Conservation (phyloP, 2,113 vertebrate species). For the Cyphomyrus plagiostoma region DNA sequence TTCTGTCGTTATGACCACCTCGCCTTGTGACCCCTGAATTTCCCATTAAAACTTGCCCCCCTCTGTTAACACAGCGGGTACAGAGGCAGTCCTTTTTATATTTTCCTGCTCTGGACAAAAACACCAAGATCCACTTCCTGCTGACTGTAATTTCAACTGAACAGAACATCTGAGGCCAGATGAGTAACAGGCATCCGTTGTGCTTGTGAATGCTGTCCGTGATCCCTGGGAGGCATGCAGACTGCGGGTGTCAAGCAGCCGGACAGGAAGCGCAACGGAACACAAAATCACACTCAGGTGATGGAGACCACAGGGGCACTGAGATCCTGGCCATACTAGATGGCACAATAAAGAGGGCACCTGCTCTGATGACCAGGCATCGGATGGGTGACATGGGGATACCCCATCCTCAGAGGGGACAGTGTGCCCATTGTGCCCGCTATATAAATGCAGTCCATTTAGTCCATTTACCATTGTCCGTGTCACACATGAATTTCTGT, state of each 20-base stretch:
- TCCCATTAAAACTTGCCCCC: background rate
- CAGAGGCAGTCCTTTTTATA: background rate
- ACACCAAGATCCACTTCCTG: background rate
- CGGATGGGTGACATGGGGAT: conserved; percentile 38
- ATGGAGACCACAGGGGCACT: background rate
- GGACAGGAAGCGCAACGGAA: background rate
- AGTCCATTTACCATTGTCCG: conserved; percentile 30
- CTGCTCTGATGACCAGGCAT: conserved; percentile 16
- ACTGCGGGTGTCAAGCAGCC: background rate
- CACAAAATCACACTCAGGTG: background rate
- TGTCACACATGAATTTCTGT: conserved; percentile 45
- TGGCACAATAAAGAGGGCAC: background rate
- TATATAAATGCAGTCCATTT: too few relatives aligned
- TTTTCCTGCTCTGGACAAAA: background rate
- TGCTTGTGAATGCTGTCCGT: background rate
- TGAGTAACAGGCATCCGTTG: background rate
- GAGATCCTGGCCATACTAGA: background rate
- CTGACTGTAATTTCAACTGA: background rate
- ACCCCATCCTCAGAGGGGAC: conserved; percentile 22
- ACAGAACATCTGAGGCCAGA: background rate
- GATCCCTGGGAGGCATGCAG: background rate
- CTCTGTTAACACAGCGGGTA: background rate
- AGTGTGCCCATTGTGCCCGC: background rate
- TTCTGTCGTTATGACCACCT: background rate
- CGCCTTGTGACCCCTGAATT: background rate